Evolutionary conservation across 1,140 invertebrate species (phyloP), one percentile per base, ranked within the genome.

Genomic region (Orchesella cincta): DNA sequence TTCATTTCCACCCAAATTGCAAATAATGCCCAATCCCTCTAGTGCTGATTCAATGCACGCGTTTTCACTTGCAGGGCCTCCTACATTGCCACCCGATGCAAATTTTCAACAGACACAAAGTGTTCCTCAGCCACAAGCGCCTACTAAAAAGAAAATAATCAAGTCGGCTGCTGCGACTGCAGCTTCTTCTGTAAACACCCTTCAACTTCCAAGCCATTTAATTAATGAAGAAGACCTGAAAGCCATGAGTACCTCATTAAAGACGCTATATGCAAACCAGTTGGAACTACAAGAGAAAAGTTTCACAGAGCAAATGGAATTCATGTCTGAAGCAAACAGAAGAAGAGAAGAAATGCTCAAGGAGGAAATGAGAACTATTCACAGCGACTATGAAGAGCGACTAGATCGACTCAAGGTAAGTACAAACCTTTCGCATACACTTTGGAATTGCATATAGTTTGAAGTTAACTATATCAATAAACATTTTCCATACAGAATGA

Each of bases 161-260:
- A 73, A 73, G 26, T 26, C 35, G 35, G 71, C 14, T 2, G 34
- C 2, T 26, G 71, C 23, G 2, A n/a, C 23, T 20, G 34, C 5
- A 28, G 67, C 8, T 23, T 5, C 20, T 5, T 2, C 23, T 1
- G 71, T 2, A 35, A 16, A 1, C 1, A 78, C 77, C 14, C 36
- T 81, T 20, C 74, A 78, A 39, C 36, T 81, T 35, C 80, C 80
- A 46, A 73, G 57, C 14, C 80, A 81, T 57, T 31, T 81, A 26
- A 51, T 81, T 64, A 78, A 81, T 39, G 76, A 81, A 71, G 80
- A 81, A 1, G 78, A 81, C n/a, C 39, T 81, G 0, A 81, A 81
- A 33, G 29, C 73, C 1, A 81, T 81, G 80, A 64, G 70, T 33
- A 35, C 64, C n/a, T 78, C 76, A 33, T 36, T 81, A 12, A 81